These are phyloP conservation scores for Protobothrops mucrosquamatus DNA, from an alignment of 2,113 vertebrate genomes.

Conservation along the genomic window DNA sequence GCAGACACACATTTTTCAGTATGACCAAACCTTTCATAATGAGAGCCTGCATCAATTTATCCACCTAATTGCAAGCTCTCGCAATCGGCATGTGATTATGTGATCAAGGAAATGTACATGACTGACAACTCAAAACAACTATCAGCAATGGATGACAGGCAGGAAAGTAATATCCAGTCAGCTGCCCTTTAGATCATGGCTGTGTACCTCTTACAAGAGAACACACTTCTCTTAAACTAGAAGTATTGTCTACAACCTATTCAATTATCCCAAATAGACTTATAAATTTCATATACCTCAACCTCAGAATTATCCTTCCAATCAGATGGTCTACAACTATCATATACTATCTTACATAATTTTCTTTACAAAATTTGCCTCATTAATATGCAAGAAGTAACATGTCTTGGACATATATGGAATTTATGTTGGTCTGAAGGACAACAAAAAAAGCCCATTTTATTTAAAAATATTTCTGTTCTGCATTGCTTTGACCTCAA, in stretches of 20 bases:
- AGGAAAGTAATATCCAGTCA: background rate
- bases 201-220: background rate
- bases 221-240: background rate
- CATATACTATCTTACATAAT: too few relatives aligned
- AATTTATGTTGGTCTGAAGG: too few relatives aligned
- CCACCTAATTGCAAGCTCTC: background rate
- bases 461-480: too few relatives aligned
- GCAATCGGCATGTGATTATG: background rate
- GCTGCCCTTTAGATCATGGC: background rate
- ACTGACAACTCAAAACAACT: background rate
- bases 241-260: background rate
- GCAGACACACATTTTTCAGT: background rate
- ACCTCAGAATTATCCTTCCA: too few relatives aligned
- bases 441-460: too few relatives aligned
- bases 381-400: too few relatives aligned
- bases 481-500: too few relatives aligned
- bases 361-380: too few relatives aligned
- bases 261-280: background rate
- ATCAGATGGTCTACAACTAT: too few relatives aligned
- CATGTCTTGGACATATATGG: too few relatives aligned
- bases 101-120: background rate
- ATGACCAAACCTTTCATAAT: conserved; percentile 5
- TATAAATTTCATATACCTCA: background rate
- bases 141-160: background rate
- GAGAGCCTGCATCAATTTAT: conserved; percentile 1